These are phyloP conservation scores for Aplodontia rufa DNA, from an alignment of 2,113 vertebrate genomes.

Conservation along the genomic window DNA sequence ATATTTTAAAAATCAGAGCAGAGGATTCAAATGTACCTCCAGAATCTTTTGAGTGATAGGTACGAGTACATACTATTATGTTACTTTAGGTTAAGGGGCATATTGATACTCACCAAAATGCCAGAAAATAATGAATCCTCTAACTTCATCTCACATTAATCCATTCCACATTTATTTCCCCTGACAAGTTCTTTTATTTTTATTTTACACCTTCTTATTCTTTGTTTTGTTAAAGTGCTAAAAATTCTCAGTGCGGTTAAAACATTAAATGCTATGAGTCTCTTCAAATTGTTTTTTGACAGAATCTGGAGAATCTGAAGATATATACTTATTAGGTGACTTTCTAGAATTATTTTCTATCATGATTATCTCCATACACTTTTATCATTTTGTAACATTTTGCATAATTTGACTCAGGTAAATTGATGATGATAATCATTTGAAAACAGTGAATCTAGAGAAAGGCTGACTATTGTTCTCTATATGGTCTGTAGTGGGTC, in stretches of 20 bases:
- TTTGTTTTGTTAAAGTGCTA: slow-evolving; percentile 4
- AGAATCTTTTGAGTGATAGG: not conserved
- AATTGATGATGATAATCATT: not conserved
- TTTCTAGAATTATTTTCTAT: not conserved
- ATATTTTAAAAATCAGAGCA: slow-evolving; percentile 23
- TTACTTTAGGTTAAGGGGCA: not conserved
- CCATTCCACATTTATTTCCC: not conserved
- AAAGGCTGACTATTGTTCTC: not conserved
- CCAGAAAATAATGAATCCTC: not conserved
- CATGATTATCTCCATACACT: not conserved
- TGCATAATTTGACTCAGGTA: not conserved
- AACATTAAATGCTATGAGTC: not conserved
- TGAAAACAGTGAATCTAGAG: not conserved
- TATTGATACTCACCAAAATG: not conserved
- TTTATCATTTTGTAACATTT: slow-evolving; percentile 37
- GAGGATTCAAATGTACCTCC: not conserved
- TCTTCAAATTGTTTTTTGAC: not conserved
- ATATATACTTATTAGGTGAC: not conserved
- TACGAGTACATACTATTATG: not conserved
- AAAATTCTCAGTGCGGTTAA: not conserved
- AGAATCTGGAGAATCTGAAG: slow-evolving; percentile 14
- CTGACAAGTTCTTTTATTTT: not conserved
- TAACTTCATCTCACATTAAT: not conserved
- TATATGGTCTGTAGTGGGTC: not conserved
- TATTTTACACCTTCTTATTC: not conserved